Base-by-base conservation (phyloP, 2,888 invertebrate species). In the Drosophila kuntzei region DNA sequence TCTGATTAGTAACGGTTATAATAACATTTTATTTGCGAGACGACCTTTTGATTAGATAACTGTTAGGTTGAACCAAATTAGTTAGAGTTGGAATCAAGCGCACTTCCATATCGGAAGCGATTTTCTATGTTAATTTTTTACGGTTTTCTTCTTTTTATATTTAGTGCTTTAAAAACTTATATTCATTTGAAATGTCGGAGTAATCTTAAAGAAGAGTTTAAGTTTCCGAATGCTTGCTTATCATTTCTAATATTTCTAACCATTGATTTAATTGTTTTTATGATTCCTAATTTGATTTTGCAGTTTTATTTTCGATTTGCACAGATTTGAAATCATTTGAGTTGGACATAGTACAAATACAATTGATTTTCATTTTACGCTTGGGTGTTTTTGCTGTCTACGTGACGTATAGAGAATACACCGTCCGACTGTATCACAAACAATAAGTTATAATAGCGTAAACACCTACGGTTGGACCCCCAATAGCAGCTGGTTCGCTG, bases 321-420 rank as follows among this genome's bases (percentile, higher is more conserved):
- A 39, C 43, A 51, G 25, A 46, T 59, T 60, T 70, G 55, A 49
- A 14, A 58, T 22, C 34, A 65, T 49, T 64, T 8, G 44, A 43
- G 43, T 54, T 29, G 59, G 44, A 53, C 72, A 70, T 65, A 46
- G 22, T 57, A 63, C 41, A 53, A n/a, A n/a, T n/a, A 67, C 37
- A 54, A 67, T 51, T 62, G 58, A 54, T 60, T 71, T 61, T n/a
- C 29, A 53, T 18, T 20, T 47, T 49, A 50, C 61, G 46, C 50
- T 51, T 55, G 14, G 32, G 27, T 54, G 41, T 6, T 16, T 27
- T 22, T 6, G 41, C 46, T 87, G 75, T 63, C 81, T 81, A 81
- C 88, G 88, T 81, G 81, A 81, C 75, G 82, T 71, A 81, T 80
- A 27, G 74, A 73, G 68, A 84, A 84, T 87, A 85, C 69, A 66